These are phyloP conservation scores for Nixonia krombeini DNA, from an alignment of 1,140 invertebrate genomes.

Conservation along the genomic window DNA sequence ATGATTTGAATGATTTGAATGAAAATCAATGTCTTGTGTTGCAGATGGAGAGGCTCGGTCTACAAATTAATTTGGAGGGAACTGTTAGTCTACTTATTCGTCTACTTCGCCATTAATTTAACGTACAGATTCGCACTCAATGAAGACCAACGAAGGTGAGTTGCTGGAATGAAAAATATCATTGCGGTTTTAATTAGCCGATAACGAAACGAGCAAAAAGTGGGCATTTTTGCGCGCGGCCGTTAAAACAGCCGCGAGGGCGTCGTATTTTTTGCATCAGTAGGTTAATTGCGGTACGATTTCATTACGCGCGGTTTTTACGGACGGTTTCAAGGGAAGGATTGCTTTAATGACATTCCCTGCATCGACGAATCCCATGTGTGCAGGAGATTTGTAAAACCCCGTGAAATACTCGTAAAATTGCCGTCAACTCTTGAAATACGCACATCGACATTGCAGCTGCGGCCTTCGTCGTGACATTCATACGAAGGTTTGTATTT, in stretches of 20 bases:
- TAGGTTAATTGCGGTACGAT: conserved; percentile 3
- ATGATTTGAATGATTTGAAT: no score
- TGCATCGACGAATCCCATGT: background rate
- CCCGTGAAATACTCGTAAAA: conserved; percentile 6
- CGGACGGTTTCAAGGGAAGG: conserved; percentile 15
- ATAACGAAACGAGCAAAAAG: background rate
- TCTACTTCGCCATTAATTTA: conserved; percentile 91
- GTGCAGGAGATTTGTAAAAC: conserved; percentile 13
- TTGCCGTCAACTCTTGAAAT: background rate
- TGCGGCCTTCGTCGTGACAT: conserved; percentile 3
- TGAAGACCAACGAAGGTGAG: conserved; percentile 86
- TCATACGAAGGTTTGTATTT: conserved; percentile 20
- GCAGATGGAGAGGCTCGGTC: conserved; percentile 96
- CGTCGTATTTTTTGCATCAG: background rate
- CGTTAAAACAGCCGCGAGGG: no score
- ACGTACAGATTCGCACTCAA: conserved; percentile 89
- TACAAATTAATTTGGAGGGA: conserved; percentile 98
- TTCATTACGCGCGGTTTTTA: conserved; percentile 3
- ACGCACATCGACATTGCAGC: conserved; percentile 1
- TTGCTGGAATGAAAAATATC: no score
- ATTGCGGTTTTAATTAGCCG: no score
- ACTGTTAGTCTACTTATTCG: conserved; percentile 86
- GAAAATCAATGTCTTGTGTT: conserved; percentile 62
- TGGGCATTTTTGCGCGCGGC: no score
- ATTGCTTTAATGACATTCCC: conserved; percentile 22